Evolutionary conservation across 2,888 invertebrate species (phyloP).

Genomic region (Cryptus viduatorius): DNA sequence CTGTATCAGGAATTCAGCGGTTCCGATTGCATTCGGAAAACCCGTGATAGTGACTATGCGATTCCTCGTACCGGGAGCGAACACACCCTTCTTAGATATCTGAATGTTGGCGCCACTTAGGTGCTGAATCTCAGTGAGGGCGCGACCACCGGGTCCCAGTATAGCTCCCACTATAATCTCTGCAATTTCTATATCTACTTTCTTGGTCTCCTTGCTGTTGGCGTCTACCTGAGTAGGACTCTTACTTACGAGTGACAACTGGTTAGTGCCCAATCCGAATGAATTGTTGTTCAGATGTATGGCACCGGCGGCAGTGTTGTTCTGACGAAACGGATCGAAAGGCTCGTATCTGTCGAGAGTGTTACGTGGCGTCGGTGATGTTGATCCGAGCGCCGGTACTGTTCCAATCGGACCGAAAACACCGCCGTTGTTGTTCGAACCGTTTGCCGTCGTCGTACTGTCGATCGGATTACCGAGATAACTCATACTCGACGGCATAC

Average conservation of each 20-base stretch:
- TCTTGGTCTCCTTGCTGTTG: constrained; percentile 92
- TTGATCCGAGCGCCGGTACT: constrained; percentile 86
- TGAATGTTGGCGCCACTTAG: constrained; percentile 98
- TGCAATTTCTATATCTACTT: constrained; percentile 95
- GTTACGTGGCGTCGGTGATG: constrained; percentile 89
- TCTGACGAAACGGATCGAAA: constrained; percentile 91
- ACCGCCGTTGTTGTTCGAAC: constrained; percentile 86
- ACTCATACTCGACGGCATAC: constrained; percentile 86
- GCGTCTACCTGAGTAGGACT: constrained; percentile 93
- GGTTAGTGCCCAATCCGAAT: constrained; percentile 93
- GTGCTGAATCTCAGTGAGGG: constrained; percentile 98
- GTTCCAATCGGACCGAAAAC: constrained; percentile 95
- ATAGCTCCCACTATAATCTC: constrained; percentile 99
- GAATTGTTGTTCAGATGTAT: constrained; percentile 94
- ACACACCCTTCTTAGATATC: constrained; percentile 99
- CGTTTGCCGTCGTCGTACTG: constrained; percentile 85
- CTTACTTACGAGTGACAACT: constrained; percentile 92
- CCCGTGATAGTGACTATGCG: constrained; percentile 98
- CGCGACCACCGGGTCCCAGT: constrained; percentile 97
- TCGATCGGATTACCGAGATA: constrained; percentile 87
- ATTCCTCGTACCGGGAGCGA: constrained; percentile 98
- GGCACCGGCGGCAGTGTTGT: constrained; percentile 90
- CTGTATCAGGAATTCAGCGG: constrained; percentile 98
- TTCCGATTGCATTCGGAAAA: constrained; percentile 94
- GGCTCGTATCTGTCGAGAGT: constrained; percentile 91